Base-by-base conservation (phyloP, 2,888 invertebrate species). In the Agelastica alni region DNA sequence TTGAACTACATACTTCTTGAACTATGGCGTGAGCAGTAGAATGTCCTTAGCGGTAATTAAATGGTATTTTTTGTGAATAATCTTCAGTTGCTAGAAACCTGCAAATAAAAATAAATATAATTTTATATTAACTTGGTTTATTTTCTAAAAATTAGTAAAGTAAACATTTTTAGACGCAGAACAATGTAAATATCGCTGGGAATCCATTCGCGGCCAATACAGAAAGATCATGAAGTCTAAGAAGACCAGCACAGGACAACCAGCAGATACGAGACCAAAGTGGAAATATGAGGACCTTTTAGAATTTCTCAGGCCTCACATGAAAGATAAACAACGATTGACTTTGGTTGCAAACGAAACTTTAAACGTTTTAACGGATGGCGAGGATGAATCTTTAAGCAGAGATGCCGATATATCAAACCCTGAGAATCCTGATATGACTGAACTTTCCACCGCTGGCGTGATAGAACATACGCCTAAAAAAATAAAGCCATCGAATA, bases 281-380 rank as follows among this genome's bases (percentile, higher is more conserved):
- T 47, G 37, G 16, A 47, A 37, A 47, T 47, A 47, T 37, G 47
- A 47, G 37, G 47, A 47, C 26, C 47, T 14, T 26, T 47, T 39
- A 26, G 47, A 37, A 28, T 47, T 47, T 37, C 37, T 47, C 26
- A 37, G 36, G 37, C 39, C 39, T 17, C 37, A 46, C 36, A 34
- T 46, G n/a, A n/a, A n/a, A n/a, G n/a, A n/a, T n/a, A n/a, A n/a
- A n/a, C n/a, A n/a, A n/a, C n/a, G n/a, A n/a, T 32, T 45, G 32
- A 45, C 45, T 14, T 45, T 32, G 30, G 18, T 45, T 45, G 32
- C 32, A 31, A 45, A 45, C 20, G 32, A 45, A n/a, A n/a, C n/a
- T n/a, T 46, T 13, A 34, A 20, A 22, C 22, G 36, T 20, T 22
- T 7, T 17, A 10, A 34, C 36, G 18, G 46, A 36, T 46, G 22